Base-by-base conservation (phyloP, 2,888 invertebrate species). In the Dyspetes luteomarginatus region DNA sequence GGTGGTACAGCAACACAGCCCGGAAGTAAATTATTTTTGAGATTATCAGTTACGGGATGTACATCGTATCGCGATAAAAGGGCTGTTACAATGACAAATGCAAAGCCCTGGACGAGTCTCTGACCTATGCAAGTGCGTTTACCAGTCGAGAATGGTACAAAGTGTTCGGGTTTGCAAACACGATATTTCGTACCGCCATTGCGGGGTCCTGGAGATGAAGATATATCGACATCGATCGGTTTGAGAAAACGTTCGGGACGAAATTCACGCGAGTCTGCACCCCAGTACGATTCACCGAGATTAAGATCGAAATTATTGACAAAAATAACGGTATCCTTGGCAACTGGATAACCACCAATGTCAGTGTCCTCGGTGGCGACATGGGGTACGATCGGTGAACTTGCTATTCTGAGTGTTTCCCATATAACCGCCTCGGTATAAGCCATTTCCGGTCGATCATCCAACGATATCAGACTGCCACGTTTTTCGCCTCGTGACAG, bases 351-450 rank as follows among this genome's bases (percentile, higher is more conserved):
- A 0, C 96, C 97, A 50, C 95, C 94, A 3, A 98, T 94, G 0
- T 94, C 93, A 0, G 96, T 95, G 87, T 96, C 95, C 85, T 95
- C 94, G 0, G 96, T 96, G 0, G 97, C 97, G 0, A 97, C 97
- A 88, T 97, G 97, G 0, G 98, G 98, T 0, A 98, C 97, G 76
- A 98, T 97, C 0, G 98, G 97, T 0, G 97, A 97, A 0, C 97
- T 97, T 0, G 96, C 95, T 69, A 95, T 95, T 64, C 98, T 92
- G 0, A 97, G 91, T 0, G 96, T 95, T 92, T 98, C 98, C 85
- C 96, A 94, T 12, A 97, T 94, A 0, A 96, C 95, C 0, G 97
- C 97, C 92, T 97, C 96, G 0, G 97, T 97, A 89, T 96, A 97
- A 0, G 97, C 96, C 93, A 98, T 94, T 0, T 91, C 91, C 0